Evolutionary conservation across 2,888 invertebrate genomes (phyloP), one percentile per base, ranked within the genome.

Genomic region (Morpho helenor): DNA sequence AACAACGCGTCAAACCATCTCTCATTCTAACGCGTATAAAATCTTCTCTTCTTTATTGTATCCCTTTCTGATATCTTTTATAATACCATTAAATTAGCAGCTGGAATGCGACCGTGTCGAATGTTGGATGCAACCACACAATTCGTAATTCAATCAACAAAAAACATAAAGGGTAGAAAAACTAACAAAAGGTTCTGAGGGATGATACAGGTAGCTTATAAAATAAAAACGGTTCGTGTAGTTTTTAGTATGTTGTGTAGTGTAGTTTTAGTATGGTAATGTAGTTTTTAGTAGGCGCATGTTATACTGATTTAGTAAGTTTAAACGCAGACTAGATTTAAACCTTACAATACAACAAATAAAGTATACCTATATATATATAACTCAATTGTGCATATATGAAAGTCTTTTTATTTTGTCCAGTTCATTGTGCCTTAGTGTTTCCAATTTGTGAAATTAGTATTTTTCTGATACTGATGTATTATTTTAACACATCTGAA

Each of bases 151-250:
- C 78, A 80, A 87, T 86, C 78, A 74, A 58, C 56, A 71, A 67
- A 79, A 79, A 87, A 84, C 81, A 82, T 82, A 77, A 86, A 79
- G 75, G 75, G 68, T 63, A 73, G 80, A 82, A 86, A 82, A 79
- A 75, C 52, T 57, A 53, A 75, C 74, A 81, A 84, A 82, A 77
- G 81, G 69, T 64, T 67, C 79, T 83, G 77, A 77, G 86, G 86
- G 86, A 82, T 84, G 85, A 78, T 74, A 83, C 87, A 87, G 87
- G 87, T 87, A 87, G 85, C 82, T 75, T 60, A 77, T 79, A 72
- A 72, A 72, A 69, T 70, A 65, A 68, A 73, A 73, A 74, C 68
- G 69, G 70, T 61, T 52, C 56, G 56, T 58, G 63, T 62, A 52
- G 40, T 50, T n/a, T n/a, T n/a, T n/a, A n/a, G n/a, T 16, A 16